These are phyloP conservation scores for Oncorhynchus kisutch DNA, from an alignment of 2,113 vertebrate species.

Conservation along the genomic window DNA sequence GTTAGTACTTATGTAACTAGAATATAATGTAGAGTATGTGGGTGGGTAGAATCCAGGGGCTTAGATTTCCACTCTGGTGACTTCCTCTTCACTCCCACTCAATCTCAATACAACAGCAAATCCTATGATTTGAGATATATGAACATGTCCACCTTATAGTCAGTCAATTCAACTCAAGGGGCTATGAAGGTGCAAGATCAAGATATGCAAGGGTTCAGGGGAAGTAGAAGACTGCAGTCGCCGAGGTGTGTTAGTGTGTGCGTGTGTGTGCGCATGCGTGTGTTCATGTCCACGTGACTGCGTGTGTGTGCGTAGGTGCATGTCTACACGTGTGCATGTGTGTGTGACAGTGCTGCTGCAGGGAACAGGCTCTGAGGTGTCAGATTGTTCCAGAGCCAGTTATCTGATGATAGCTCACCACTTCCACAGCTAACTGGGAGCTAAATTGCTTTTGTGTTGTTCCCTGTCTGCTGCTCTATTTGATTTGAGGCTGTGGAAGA, in stretches of 20 bases:
- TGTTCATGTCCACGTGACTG: neutral
- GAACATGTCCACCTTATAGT: neutral
- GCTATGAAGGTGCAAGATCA: too few relatives aligned
- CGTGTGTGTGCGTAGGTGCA: neutral
- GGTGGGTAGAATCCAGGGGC: too few relatives aligned
- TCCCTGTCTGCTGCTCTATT: too few relatives aligned
- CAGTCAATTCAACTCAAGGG: neutral
- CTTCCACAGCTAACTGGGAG: conserved; percentile 45
- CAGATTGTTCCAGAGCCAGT: conserved; percentile 40
- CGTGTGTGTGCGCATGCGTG: neutral
- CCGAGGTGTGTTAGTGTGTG: neutral
- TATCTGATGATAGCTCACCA: conserved; percentile 46
- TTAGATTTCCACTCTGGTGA: too few relatives aligned
- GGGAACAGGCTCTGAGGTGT: conserved; percentile 21
- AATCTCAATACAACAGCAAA: too few relatives aligned
- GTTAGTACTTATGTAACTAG: neutral
- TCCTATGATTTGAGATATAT: neutral
- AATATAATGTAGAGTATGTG: neutral
- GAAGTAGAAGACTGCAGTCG: neutral
- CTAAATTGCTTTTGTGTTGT: neutral
- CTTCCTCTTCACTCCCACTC: too few relatives aligned
- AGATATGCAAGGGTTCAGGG: neutral
- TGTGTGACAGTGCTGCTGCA: conserved; percentile 7
- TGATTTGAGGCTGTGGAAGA: too few relatives aligned
- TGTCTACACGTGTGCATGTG: conserved; percentile 10